Base-by-base conservation (phyloP, 1,140 invertebrate species). In the Dysdera silvatica region DNA sequence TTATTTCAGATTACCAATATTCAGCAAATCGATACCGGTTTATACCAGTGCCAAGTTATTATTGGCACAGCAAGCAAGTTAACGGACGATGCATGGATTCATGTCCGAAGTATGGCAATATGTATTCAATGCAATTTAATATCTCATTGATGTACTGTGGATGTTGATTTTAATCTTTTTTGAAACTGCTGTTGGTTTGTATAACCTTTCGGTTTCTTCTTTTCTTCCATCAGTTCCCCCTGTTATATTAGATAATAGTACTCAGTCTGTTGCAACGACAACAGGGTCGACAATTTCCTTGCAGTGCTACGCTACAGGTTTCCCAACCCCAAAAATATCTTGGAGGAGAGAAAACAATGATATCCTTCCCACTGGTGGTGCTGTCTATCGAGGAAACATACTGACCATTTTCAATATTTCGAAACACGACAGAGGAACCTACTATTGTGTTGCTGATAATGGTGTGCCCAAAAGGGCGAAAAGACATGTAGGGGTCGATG, bases 391-490 rank as follows among this genome's bases (percentile, higher is more conserved):
- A 62, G 91, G 91, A 29, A 91, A 91, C 71, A 80, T 84, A 18
- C 76, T 95, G 67, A 87, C 86, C 74, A 91, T 95, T 51, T 78
- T 71, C 12, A 73, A 72, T 53, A 70, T 77, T 28, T 70, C 52
- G 16, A 83, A 82, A 74, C 87, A 92, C 74, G 88, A 94, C 76
- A 82, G 90, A 41, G 91, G 91, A 45, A 94, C 90, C 0, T 94
- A 94, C 75, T 94, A 93, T 73, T 95, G 92, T 71, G 87, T 95
- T n/a, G 91, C 91, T 29, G 91, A 95, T 73, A 95, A 95, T 74
- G 87, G 73, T 24, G 90, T 94, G 1, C 89, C 88, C 47, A 84
- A 84, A 69, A 91, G 90, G 2, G 85, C 87, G n/a, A 77, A 88
- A 35, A 80, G 91, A 66, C 91, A 93, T 71, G 88, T 95, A 64